Evolutionary conservation across 2,113 vertebrate genomes (phyloP).

Genomic region (Fulica atra): DNA sequence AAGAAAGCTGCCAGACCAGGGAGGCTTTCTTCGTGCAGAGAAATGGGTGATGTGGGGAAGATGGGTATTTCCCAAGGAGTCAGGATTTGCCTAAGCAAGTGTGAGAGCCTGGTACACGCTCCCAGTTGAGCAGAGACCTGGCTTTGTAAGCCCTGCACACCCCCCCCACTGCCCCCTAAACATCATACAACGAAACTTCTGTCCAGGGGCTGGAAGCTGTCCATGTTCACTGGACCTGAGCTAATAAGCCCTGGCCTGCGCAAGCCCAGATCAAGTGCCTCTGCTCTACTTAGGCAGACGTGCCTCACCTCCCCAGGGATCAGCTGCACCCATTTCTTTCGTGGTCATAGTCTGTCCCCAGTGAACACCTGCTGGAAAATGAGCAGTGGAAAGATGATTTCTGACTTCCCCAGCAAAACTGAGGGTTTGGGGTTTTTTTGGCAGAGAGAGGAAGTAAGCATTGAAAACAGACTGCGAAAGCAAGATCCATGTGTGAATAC

Average conservation of each 20-base stretch:
- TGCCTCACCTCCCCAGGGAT: neutral
- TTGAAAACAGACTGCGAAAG: neutral
- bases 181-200: constrained; percentile 24
- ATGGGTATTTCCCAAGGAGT: neutral
- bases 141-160: neutral
- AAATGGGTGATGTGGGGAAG: neutral
- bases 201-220: constrained; percentile 10
- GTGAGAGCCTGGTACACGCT: neutral
- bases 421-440: neutral
- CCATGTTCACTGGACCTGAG: neutral
- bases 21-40: neutral
- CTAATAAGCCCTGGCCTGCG: neutral
- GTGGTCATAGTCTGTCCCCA: neutral
- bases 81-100: neutral
- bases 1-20: neutral
- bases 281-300: neutral
- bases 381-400: neutral
- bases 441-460: neutral
- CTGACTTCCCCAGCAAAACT: neutral
- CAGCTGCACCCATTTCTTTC: neutral
- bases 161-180: neutral
- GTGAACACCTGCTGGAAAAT: neutral
- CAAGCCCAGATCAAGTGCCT: neutral
- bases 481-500: neutral
- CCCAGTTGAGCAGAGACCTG: neutral